Conservation (phyloP, 1,140 invertebrate species). For the silkworm (Bombyx mori) region ASM3026992v2 NC_085110.1:5275001-5275500, state of each 20-base stretch:
- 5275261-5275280: slow-evolving; percentile 46
- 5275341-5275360: slow-evolving; percentile 52
- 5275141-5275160: background rate
- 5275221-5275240: slow-evolving; percentile 17
- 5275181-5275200: slow-evolving; percentile 26
- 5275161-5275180: slow-evolving; percentile 27
- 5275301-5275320: slow-evolving; percentile 51
- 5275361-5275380: slow-evolving; percentile 63
- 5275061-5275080: too few relatives aligned
- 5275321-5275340: slow-evolving; percentile 70
- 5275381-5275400: slow-evolving; percentile 67
- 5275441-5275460: slow-evolving; percentile 38
- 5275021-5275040: too few relatives aligned
- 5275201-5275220: slow-evolving; percentile 61
- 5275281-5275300: slow-evolving; percentile 57
- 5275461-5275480: slow-evolving; percentile 37
- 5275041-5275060: too few relatives aligned
- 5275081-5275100: slow-evolving; percentile 1
- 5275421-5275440: slow-evolving; percentile 51
- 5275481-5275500: slow-evolving; percentile 54
- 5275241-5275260: slow-evolving; percentile 21
- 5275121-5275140: slow-evolving; percentile 3
- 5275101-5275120: slow-evolving; percentile 10
- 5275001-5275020: too few relatives aligned
- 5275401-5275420: slow-evolving; percentile 70